A percentile compares a stretch with the other conserved stretches of the same genome.
These are phyloP conservation scores for Chrysogorgia sp. DNA, from an alignment of 92 coral and sea anemone genomes.

Conservation along the genomic window DNA sequence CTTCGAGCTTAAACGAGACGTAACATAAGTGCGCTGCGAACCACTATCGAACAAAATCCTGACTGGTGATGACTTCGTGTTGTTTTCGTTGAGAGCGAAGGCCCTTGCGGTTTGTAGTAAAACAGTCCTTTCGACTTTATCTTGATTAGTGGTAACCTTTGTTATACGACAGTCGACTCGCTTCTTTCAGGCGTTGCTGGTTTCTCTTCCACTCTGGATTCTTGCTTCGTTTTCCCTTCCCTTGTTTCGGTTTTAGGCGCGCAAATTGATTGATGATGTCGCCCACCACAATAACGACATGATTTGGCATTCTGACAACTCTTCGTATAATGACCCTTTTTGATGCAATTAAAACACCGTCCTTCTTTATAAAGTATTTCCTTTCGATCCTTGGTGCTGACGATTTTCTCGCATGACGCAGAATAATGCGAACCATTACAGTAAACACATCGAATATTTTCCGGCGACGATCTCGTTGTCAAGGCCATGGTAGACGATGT, in stretches of 20 bases:
- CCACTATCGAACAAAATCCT: constrained; percentile 41
- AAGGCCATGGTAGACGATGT: background rate
- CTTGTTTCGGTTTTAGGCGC: background rate
- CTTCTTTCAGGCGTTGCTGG: background rate
- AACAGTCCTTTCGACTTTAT: constrained; percentile 28
- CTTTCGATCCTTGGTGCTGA: background rate
- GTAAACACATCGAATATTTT: constrained; percentile 7
- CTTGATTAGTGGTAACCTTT: background rate
- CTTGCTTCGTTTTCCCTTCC: background rate
- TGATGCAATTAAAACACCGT: constrained; percentile 13
- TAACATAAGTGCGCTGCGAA: constrained; percentile 31
- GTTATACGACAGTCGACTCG: background rate
- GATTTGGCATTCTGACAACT: constrained; percentile 9
- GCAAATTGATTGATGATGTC: constrained; percentile 27
- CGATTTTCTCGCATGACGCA: constrained; percentile 23
- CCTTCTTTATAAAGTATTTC: background rate
- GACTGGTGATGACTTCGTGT: constrained; percentile 29
- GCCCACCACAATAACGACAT: constrained; percentile 23
- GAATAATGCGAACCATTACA: constrained; percentile 15
- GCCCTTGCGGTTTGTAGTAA: constrained; percentile 38
- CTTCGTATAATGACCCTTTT: constrained; percentile 4
- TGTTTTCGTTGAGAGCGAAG: constrained; percentile 17
- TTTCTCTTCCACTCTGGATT: background rate
- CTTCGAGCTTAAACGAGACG: constrained; percentile 21
- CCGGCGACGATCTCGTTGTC: background rate